Conservation (phyloP, 2,113 vertebrate genomes). For the Numenius arquata region DNA sequence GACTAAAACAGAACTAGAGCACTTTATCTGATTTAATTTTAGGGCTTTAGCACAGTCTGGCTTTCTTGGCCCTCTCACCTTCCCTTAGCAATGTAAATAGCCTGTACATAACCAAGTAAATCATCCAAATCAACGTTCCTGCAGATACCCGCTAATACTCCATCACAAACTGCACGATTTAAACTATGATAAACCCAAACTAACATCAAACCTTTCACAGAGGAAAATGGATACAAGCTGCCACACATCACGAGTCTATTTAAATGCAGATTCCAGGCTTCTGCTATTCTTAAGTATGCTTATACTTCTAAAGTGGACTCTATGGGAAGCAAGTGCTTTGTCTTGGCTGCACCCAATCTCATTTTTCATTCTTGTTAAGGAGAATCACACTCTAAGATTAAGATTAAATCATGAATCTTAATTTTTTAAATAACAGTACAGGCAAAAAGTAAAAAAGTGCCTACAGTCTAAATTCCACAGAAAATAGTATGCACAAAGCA, state of each 20-base stretch:
- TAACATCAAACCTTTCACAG: not conserved
- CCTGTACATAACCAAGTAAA: not conserved
- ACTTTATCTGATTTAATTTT: not conserved
- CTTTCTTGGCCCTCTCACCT: not conserved
- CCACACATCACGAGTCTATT: not conserved
- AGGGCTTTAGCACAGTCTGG: not conserved
- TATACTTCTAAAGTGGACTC: not conserved
- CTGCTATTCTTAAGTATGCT: not conserved
- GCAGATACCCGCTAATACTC: not conserved
- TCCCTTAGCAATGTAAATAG: not conserved
- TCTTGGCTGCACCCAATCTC: not conserved
- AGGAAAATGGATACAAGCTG: not conserved
- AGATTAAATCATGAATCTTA: not conserved
- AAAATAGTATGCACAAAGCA: not conserved
- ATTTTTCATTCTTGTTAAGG: not conserved
- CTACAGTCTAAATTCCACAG: not conserved
- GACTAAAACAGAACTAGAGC: not conserved
- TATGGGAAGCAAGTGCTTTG: not conserved
- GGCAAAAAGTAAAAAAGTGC: not conserved
- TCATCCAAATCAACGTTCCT: not conserved
- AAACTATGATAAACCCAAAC: not conserved
- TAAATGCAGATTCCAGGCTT: not conserved
- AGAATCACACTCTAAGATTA: not conserved
- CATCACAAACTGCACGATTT: not conserved
- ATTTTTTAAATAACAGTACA: not conserved